These are phyloP conservation scores for Cephus nigrinus DNA, from an alignment of 2,888 invertebrate species.

Conservation along the genomic window DNA sequence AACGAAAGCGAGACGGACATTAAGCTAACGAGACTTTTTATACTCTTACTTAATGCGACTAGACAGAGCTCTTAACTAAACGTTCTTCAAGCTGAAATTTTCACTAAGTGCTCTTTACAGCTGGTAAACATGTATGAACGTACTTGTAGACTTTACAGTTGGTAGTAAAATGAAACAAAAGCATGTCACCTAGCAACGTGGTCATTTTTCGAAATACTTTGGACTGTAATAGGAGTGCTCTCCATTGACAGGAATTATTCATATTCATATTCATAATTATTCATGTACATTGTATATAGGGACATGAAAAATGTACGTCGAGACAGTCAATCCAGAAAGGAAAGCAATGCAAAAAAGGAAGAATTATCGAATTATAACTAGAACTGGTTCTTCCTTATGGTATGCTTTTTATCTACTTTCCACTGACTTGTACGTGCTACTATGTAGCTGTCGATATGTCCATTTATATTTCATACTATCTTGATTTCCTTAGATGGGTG, in stretches of 20 bases:
- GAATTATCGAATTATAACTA: not conserved
- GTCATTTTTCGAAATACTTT: not conserved
- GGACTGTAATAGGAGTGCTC: not conserved
- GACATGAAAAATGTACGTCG: no score
- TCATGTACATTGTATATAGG: no score
- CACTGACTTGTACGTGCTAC: not conserved
- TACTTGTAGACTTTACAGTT: not conserved
- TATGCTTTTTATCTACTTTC: not conserved
- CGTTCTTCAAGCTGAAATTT: not conserved
- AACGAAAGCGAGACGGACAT: not conserved
- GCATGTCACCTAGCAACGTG: not conserved
- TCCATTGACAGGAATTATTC: no score
- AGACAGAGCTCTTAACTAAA: not conserved
- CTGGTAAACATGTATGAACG: not conserved
- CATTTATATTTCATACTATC: not conserved
- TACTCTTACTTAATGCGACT: not conserved
- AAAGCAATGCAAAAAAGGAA: not conserved
- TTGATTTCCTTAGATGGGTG: not conserved
- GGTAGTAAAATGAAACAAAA: not conserved
- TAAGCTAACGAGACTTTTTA: not conserved
- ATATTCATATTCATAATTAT: no score
- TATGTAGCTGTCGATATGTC: not conserved
- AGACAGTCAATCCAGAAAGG: no score
- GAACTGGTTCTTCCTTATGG: not conserved
- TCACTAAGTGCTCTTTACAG: not conserved